Conservation (phyloP, 2,888 invertebrate species). For the Gastrophysa polygoni region DNA sequence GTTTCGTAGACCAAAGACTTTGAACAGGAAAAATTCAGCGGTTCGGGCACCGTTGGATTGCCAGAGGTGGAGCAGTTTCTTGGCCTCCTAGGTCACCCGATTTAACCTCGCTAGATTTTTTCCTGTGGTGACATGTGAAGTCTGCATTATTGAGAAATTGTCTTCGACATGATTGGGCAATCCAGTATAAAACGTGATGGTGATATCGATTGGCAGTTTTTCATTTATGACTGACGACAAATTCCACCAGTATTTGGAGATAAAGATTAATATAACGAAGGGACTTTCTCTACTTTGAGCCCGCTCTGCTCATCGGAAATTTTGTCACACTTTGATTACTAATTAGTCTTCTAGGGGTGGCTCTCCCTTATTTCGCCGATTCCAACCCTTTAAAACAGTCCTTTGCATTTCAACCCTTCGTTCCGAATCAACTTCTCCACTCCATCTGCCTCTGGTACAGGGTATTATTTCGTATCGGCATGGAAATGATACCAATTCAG, state of each 20-base stretch:
- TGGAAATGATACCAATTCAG: slow-evolving; percentile 17
- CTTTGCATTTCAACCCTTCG: slow-evolving; percentile 34
- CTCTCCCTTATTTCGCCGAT: slow-evolving; percentile 58
- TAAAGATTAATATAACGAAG: slow-evolving; percentile 41
- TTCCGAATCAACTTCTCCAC: slow-evolving; percentile 27
- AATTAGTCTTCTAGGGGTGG: slow-evolving; percentile 63
- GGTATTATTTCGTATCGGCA: slow-evolving; percentile 23
- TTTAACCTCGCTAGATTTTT: no score
- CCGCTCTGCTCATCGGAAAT: slow-evolving; percentile 46
- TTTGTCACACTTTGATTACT: slow-evolving; percentile 65
- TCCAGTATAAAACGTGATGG: no score
- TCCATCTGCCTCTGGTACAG: slow-evolving; percentile 14
- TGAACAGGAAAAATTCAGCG: no score
- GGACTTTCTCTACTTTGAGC: slow-evolving; percentile 40
- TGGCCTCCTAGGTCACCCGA: no score
- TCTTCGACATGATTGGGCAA: no score
- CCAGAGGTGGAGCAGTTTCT: no score
- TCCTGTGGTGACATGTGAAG: no score
- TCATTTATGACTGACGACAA: slow-evolving; percentile 36
- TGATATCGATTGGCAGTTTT: no score
- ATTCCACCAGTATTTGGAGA: slow-evolving; percentile 33
- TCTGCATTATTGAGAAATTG: no score
- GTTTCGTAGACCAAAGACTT: no score
- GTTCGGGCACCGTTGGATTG: no score
- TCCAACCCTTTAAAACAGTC: slow-evolving; percentile 54